Conservation (phyloP, 2,888 invertebrate genomes). For the Cataglyphis cursor region DNA sequence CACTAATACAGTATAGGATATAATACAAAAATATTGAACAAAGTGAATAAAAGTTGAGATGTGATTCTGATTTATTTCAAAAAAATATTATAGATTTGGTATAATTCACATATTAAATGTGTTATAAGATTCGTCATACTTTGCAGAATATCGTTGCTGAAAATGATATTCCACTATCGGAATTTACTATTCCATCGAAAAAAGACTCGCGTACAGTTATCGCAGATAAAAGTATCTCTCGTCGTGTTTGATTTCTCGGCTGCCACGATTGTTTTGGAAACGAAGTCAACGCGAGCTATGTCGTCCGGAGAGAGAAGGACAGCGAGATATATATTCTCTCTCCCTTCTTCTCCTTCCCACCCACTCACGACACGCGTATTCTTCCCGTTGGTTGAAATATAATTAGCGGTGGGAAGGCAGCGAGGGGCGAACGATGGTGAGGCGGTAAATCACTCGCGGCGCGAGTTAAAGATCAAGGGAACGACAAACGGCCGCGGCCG, state of each 20-base stretch:
- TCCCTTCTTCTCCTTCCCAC: background rate
- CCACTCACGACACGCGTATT: slow-evolving; percentile 43
- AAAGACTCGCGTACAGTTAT: background rate
- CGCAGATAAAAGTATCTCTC: background rate
- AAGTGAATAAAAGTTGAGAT: background rate
- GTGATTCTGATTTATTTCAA: background rate
- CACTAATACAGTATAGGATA: background rate
- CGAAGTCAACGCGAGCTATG: background rate
- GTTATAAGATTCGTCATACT: background rate
- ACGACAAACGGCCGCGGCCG: slow-evolving; percentile 56
- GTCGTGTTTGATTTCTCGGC: background rate
- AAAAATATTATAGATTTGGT: background rate
- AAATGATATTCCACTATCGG: background rate
- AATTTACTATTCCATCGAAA: no score
- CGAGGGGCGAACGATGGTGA: slow-evolving; percentile 48
- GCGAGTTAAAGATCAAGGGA: slow-evolving; percentile 69
- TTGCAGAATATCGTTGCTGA: background rate
- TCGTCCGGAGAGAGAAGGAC: background rate
- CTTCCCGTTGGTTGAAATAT: slow-evolving; percentile 63
- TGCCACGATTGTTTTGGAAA: slow-evolving; percentile 12
- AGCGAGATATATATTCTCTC: background rate
- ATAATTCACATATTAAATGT: background rate
- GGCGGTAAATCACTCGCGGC: slow-evolving; percentile 66
- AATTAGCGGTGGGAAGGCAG: slow-evolving; percentile 57
- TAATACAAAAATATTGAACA: background rate